phyloP scores from a whole-genome alignment of 2,797 vertebrate genomes.

The Hyperoplus immaculatus region DNA sequence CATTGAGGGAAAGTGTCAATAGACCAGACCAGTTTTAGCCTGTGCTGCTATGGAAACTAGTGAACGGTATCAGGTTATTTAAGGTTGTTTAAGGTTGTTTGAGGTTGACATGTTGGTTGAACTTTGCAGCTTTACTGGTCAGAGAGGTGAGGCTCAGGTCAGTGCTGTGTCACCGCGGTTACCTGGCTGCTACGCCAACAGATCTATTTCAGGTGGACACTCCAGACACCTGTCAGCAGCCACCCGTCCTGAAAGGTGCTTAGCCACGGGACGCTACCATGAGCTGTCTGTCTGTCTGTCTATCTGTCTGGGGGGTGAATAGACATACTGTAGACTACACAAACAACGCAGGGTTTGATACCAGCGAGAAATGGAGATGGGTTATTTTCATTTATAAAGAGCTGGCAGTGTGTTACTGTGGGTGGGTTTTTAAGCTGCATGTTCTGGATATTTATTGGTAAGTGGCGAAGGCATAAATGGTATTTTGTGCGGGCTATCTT shows the following conservation, averaged over 20 bases:
- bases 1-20: too few relatives aligned
- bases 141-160: conserved; percentile 21
- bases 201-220: conserved; percentile 68
- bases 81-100: too few relatives aligned
- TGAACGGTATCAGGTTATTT: conserved; percentile 14
- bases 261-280: conserved; percentile 41
- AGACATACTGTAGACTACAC: not conserved
- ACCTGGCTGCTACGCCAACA: conserved; percentile 31
- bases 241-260: conserved; percentile 36
- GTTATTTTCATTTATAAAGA: not conserved
- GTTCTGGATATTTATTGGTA: too few relatives aligned
- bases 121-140: conserved; percentile 32
- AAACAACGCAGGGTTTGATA: not conserved
- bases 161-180: conserved; percentile 31
- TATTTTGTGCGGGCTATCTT: too few relatives aligned
- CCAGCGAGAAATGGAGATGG: not conserved
- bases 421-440: not conserved
- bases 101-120: conserved; percentile 3
- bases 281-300: conserved; percentile 22
- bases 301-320: conserved; percentile 3
- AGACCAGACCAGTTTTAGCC: not conserved
- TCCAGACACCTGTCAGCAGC: conserved; percentile 58
- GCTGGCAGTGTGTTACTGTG: not conserved
- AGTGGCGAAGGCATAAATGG: too few relatives aligned
- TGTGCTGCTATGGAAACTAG: conserved; percentile 1